These are phyloP conservation scores for Pangasius krempfi DNA, from an alignment of 2,797 vertebrate species.

Conservation along the genomic window DNA sequence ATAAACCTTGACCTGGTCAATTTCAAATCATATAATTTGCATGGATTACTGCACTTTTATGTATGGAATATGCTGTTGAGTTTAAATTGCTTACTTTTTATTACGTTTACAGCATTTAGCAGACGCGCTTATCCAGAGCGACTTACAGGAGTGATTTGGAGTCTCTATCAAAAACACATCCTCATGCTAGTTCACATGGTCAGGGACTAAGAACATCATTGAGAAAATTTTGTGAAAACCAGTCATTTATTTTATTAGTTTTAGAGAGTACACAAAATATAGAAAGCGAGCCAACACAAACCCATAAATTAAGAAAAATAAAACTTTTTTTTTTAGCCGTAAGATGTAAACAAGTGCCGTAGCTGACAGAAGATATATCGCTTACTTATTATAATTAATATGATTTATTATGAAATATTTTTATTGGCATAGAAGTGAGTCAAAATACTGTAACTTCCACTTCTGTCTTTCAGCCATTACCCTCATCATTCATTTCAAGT, in stretches of 20 bases:
- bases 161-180: not conserved
- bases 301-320: conserved; percentile 6
- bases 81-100: not conserved
- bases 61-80: not conserved
- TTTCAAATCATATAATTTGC: not conserved
- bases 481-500: not conserved
- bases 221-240: not conserved
- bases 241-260: not conserved
- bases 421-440: not conserved
- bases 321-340: not conserved
- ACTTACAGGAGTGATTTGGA: not conserved
- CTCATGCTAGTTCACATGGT: not conserved
- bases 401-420: not conserved
- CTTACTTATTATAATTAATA: not conserved
- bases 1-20: not conserved
- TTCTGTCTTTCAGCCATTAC: not conserved
- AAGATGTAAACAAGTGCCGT: not conserved
- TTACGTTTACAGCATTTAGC: not conserved
- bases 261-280: not conserved
- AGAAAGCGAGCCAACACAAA: not conserved
- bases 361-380: not conserved
- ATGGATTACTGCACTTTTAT: not conserved
- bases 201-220: not conserved
- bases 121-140: not conserved
- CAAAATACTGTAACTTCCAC: not conserved